Conservation (phyloP, 2,113 vertebrate species). For the Aythya baeri region DNA sequence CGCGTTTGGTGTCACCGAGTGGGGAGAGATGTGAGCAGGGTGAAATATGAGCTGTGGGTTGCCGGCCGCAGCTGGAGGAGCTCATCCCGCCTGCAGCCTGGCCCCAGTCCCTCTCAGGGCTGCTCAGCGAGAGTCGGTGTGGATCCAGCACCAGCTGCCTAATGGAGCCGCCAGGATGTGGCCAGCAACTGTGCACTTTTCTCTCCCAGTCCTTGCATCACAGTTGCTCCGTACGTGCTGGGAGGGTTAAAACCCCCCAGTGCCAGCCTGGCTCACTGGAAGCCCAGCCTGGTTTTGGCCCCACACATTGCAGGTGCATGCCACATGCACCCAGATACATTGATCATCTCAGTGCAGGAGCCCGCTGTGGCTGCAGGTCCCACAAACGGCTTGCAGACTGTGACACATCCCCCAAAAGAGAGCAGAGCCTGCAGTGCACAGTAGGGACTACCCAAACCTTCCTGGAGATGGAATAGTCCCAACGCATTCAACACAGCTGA, state of each 20-base stretch:
- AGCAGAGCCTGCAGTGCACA: neutral
- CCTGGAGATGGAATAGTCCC: neutral
- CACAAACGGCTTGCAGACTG: neutral
- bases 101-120: neutral
- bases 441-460: neutral
- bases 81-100: neutral
- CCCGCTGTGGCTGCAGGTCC: neutral
- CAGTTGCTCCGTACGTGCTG: neutral
- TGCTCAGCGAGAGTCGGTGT: neutral
- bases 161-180: neutral
- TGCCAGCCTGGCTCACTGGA: too few species aligned
- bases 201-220: neutral
- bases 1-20: slow-evolving; percentile 55
- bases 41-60: slow-evolving; percentile 56
- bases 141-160: neutral
- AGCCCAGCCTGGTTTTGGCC: neutral
- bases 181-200: rapidly evolving
- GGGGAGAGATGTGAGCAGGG: neutral
- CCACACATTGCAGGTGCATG: rapidly evolving
- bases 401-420: neutral
- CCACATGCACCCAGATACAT: rapidly evolving
- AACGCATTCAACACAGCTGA: neutral
- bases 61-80: slow-evolving; percentile 28
- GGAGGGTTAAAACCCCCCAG: neutral
- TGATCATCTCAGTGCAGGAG: rapidly evolving